Percentiles rank a stretch among this genome's conserved stretches.
Conservation (phyloP, 2,888 invertebrate genomes). For the Folsomia manolachei region DNA sequence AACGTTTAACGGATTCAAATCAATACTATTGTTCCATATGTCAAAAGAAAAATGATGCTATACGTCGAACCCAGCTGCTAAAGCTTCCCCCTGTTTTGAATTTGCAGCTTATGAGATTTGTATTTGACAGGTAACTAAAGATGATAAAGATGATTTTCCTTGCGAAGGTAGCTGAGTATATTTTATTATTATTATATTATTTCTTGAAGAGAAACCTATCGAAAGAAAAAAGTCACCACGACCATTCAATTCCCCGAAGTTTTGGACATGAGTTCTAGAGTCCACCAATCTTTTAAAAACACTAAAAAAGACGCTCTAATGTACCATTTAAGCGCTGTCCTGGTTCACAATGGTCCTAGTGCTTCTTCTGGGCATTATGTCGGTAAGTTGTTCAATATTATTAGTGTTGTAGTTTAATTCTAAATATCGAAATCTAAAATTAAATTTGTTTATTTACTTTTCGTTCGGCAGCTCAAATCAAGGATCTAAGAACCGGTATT, state of each 20-base stretch:
- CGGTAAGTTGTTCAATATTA: constrained; percentile 53
- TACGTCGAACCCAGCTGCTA: constrained; percentile 59
- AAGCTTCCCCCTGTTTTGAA: constrained; percentile 62
- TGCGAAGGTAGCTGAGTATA: not conserved
- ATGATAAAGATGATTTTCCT: constrained; percentile 7
- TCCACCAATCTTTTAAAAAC: constrained; percentile 9
- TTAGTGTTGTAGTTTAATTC: too few relatives aligned
- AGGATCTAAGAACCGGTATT: constrained; percentile 57
- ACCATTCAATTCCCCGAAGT: constrained; percentile 62
- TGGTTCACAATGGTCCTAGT: constrained; percentile 65
- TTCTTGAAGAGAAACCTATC: constrained; percentile 60
- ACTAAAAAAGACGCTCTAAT: constrained; percentile 52
- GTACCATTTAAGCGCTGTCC: constrained; percentile 64
- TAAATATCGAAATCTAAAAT: constrained; percentile 48
- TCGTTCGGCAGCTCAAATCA: constrained; percentile 57
- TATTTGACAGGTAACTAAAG: constrained; percentile 60
- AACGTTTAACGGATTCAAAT: constrained; percentile 61
- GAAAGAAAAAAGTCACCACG: constrained; percentile 63
- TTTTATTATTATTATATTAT: too few relatives aligned
- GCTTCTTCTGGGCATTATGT: constrained; percentile 68
- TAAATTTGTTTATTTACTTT: not conserved
- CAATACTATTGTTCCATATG: constrained; percentile 62
- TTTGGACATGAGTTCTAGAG: constrained; percentile 59
- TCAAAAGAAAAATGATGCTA: constrained; percentile 61
- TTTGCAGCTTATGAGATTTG: constrained; percentile 63